Conservation (phyloP, 2,113 vertebrate genomes). For the Mugil cephalus region DNA sequence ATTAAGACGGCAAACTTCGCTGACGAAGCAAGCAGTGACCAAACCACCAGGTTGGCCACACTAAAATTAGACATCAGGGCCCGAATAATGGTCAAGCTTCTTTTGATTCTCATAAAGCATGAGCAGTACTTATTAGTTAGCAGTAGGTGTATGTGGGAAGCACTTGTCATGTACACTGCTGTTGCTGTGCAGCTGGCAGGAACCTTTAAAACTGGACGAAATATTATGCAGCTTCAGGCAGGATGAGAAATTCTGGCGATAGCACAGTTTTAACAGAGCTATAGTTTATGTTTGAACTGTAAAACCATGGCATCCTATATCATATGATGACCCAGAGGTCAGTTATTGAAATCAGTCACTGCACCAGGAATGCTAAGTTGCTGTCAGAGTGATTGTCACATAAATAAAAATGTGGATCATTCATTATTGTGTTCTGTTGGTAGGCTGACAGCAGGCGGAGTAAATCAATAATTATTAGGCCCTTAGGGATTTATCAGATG, state of each 20-base stretch:
- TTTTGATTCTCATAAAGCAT: slow-evolving; percentile 3
- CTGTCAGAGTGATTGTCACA: background rate
- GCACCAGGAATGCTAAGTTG: background rate
- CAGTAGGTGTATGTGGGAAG: background rate
- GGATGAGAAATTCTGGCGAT: background rate
- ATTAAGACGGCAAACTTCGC: slow-evolving; percentile 40
- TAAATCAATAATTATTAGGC: background rate
- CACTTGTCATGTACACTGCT: background rate
- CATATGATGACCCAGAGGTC: background rate
- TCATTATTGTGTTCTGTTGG: background rate
- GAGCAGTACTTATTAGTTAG: slow-evolving; percentile 18
- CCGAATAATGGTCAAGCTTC: slow-evolving; percentile 7
- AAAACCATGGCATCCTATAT: background rate
- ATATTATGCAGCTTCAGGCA: background rate
- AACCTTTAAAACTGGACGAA: slow-evolving; percentile 1
- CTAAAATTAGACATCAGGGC: slow-evolving; percentile 39
- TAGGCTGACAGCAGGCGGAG: background rate
- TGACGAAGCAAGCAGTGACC: slow-evolving; percentile 24
- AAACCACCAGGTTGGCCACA: slow-evolving; percentile 27
- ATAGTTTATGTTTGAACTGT: background rate
- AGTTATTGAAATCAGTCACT: background rate
- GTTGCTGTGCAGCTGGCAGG: background rate
- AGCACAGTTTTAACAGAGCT: background rate
- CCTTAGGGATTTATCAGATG: background rate
- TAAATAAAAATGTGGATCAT: background rate